Evolutionary conservation across 2,113 vertebrate species (phyloP), one percentile per base, ranked within the genome.

Genomic region (Apus apus): DNA sequence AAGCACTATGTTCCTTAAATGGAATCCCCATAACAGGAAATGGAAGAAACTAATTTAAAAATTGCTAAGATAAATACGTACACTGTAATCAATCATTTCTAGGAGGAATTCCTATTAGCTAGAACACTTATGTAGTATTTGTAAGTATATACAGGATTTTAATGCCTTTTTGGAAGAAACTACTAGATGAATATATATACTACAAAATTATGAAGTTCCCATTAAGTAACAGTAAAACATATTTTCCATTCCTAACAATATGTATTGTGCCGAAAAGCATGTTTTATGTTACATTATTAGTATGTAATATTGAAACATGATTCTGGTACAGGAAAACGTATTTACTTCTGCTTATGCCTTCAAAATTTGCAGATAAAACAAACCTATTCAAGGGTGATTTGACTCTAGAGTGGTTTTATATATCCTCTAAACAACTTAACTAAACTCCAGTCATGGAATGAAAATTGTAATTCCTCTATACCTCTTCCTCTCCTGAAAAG

Each of bases 341-440:
- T 87, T 94, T 95, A 93, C 20, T 93, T 79, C 54, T 85, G 46
- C 32, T 66, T 72, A 57, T 51, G 56, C 23, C 58, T 95, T 85
- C 71, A 87, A 83, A 93, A 85, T 85, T 58, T 88, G 67, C 70
- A 74, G 85, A 73, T 83, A 76, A 78, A 94, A 74, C 30, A 82
- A 94, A 82, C 21, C 58, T 62, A 85, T 80, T 87, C 71, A 94
- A 80, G 75, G 43, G 27, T 53, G 82, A 90, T 91, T 87, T 66
- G 75, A 86, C 76, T 90, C 72, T 86, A 89, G 48, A 89, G 79
- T 88, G 75, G 82, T 76, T 96, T 95, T 94, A 83, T 36, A 76
- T 94, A 85, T 58, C 91, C 89, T 78, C 87, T 96, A 91, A 95
- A 92, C 56, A 94, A 90, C 80, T 89, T 89, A 94, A 95, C 53